phyloP scores from a whole-genome alignment of 2,888 invertebrate species.

The Drosophila borborema region DNA sequence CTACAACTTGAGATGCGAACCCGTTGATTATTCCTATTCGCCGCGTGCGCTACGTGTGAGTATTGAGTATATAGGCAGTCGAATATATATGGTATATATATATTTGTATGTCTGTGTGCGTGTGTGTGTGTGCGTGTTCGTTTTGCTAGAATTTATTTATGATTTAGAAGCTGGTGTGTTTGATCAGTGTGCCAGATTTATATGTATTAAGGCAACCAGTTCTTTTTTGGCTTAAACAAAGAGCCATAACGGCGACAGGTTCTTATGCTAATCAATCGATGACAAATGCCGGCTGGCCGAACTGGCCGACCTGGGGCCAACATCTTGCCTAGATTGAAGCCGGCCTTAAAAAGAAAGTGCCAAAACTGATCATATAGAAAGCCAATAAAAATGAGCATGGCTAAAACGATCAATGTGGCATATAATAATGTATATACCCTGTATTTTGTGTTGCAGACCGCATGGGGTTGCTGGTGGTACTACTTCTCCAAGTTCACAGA shows the following conservation, averaged over 20 bases:
- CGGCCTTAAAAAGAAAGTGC: slow-evolving; percentile 54
- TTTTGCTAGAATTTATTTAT: slow-evolving; percentile 16
- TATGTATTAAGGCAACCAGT: slow-evolving; percentile 66
- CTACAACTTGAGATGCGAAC: slow-evolving; percentile 92
- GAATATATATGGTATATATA: not conserved
- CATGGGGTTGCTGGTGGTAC: slow-evolving; percentile 96
- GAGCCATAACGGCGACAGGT: slow-evolving; percentile 55
- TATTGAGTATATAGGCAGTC: slow-evolving; percentile 43
- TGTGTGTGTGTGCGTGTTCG: not conserved
- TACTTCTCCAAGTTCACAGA: slow-evolving; percentile 97
- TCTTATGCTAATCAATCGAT: slow-evolving; percentile 71
- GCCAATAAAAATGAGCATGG: slow-evolving; percentile 37
- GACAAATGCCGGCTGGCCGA: slow-evolving; percentile 39
- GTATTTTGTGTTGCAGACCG: slow-evolving; percentile 88
- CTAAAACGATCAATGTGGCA: not conserved
- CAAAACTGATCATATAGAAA: slow-evolving; percentile 39
- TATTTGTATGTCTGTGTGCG: not conserved
- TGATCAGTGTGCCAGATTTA: slow-evolving; percentile 65
- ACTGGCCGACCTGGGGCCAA: not conserved
- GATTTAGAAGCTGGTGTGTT: slow-evolving; percentile 40
- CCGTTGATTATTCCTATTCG: slow-evolving; percentile 91
- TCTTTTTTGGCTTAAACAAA: slow-evolving; percentile 50
- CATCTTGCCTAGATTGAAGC: slow-evolving; percentile 15
- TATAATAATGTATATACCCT: slow-evolving; percentile 1
- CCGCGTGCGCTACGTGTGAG: slow-evolving; percentile 90